These are phyloP conservation scores for Hemiprocne comata DNA, from an alignment of 2,113 vertebrate genomes.

Conservation along the genomic window DNA sequence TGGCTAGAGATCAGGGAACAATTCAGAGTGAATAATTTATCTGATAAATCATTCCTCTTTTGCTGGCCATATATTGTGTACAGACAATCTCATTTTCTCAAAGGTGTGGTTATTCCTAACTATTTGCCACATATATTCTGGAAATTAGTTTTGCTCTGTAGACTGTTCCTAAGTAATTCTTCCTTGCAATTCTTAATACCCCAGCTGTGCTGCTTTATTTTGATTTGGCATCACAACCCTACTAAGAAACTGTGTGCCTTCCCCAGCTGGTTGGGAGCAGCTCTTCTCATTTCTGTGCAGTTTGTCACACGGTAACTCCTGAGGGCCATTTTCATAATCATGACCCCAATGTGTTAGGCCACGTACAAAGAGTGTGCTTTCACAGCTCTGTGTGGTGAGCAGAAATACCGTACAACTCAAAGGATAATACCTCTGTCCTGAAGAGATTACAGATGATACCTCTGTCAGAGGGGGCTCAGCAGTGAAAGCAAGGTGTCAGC, in stretches of 20 bases:
- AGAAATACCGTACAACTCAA: background rate
- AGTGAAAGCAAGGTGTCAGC: background rate
- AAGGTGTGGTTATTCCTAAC: background rate
- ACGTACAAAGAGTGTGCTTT: accelerated
- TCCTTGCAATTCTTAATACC: background rate
- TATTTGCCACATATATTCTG: conserved; percentile 3
- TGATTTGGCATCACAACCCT: background rate
- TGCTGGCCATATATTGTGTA: background rate
- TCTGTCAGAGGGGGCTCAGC: accelerated
- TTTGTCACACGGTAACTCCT: background rate
- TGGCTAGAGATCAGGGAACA: background rate
- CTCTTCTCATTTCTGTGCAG: background rate
- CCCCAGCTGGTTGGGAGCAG: background rate
- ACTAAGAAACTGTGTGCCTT: background rate
- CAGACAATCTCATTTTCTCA: background rate
- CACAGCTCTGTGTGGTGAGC: background rate
- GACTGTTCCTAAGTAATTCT: background rate
- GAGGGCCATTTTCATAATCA: background rate
- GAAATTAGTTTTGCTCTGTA: background rate
- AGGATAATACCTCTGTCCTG: background rate
- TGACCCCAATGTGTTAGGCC: background rate
- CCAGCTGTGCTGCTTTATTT: background rate
- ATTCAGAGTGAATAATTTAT: background rate
- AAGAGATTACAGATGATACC: background rate
- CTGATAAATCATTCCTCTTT: conserved; percentile 6